Evolutionary conservation across 2,888 invertebrate genomes (phyloP), one percentile per base, ranked within the genome.

Genomic region (Sympetrum striolatum): DNA sequence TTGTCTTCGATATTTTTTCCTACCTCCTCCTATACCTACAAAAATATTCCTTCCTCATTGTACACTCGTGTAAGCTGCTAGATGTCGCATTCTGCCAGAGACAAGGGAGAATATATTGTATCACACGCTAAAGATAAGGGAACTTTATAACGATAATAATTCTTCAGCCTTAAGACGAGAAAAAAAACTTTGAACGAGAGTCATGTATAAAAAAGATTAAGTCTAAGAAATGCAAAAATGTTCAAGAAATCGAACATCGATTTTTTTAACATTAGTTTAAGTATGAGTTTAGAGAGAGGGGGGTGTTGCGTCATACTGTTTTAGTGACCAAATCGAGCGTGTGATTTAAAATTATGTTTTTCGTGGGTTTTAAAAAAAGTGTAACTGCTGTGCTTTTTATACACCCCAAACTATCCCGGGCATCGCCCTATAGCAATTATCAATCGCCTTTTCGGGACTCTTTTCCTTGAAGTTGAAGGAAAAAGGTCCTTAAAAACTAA

Each of bases 351-450:
- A 60, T 64, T 86, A 48, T 37, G 86, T 60, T 64, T 60, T 60
- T 60, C 60, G 86, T 86, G 86, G 86, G 31, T 60, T 35, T 60
- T 60, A 86, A 86, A 53, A 44, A 35, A 60, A 86, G 86, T 86
- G 86, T 86, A 86, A 86, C 86, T 86, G 86, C 58, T 86, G 86
- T 86, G 86, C 86, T 86, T 86, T 86, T 86, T 86, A 86, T 86
- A 86, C 86, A 60, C 37, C 58, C 86, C 60, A n/a, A 86, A 60
- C 86, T 35, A 86, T 37, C 82, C 53, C 31, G 60, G 37, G 86
- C 58, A 86, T 64, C 58, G 58, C 58, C 86, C 86, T 86, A 6
- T 60, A 86, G 86, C 86, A 86, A 35, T 82, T 53, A 82, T 53
- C 58, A 58, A 64, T 86, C 86, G 86, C 86, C 60, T 86, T 86